Conservation (phyloP, 2,797 vertebrate genomes). For the Melanogrammus aeglefinus region DNA sequence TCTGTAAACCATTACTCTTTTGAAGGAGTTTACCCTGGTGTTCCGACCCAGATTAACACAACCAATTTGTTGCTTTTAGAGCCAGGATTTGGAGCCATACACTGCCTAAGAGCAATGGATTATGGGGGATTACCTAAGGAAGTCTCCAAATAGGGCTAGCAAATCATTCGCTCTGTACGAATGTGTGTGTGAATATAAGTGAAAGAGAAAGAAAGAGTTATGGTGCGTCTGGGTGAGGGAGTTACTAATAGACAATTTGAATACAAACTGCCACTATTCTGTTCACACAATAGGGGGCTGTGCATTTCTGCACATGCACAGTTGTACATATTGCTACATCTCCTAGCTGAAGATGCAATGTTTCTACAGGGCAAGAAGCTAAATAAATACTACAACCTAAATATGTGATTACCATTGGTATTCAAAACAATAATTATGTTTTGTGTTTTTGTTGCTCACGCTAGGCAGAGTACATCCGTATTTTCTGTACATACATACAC, state of each 20-base stretch:
- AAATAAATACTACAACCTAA: neutral
- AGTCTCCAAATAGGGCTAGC: conserved; percentile 65
- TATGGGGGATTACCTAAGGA: conserved; percentile 71
- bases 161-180: conserved; percentile 37
- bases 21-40: conserved; percentile 47
- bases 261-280: neutral
- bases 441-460: neutral
- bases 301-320: neutral
- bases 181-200: conserved; percentile 33
- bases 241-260: neutral
- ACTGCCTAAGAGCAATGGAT: conserved; percentile 73
- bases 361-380: neutral
- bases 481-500: neutral
- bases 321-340: no score
- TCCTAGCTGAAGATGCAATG: neutral
- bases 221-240: neutral
- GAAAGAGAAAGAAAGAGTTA: neutral
- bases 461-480: neutral
- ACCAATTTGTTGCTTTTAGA: conserved; percentile 66
- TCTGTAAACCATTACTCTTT: conserved; percentile 42
- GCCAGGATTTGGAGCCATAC: conserved; percentile 68
- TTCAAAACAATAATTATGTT: neutral
- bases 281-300: neutral
- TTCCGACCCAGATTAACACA: conserved; percentile 64
- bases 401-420: neutral